phyloP scores from a whole-genome alignment of 2,797 vertebrate species.

The Myoxocephalus aenaeus region DNA sequence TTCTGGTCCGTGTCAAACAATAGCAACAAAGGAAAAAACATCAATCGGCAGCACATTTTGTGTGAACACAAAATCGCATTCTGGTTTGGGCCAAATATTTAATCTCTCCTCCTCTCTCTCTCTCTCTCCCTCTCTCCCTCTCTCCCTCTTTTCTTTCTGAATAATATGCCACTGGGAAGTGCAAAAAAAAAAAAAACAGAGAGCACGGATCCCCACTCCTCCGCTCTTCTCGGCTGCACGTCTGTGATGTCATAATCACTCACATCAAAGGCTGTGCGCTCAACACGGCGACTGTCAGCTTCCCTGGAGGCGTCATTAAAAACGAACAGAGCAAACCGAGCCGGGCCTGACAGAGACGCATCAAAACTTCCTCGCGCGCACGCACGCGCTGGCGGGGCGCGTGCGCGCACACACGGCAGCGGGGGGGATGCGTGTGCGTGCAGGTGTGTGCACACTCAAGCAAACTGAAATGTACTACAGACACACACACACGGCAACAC shows the following conservation, averaged over 20 bases:
- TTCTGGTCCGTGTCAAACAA: constrained; percentile 63
- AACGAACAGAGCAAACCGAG: constrained; percentile 83
- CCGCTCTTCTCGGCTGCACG: constrained; percentile 81
- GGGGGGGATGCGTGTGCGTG: neutral
- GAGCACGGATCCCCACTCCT: constrained; percentile 79
- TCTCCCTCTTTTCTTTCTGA: constrained; percentile 65
- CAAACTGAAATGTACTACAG: constrained; percentile 16
- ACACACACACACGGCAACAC: neutral
- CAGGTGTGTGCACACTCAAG: constrained; percentile 17
- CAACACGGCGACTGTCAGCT: constrained; percentile 86
- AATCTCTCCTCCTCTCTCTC: constrained; percentile 53
- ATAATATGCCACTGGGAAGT: constrained; percentile 76
- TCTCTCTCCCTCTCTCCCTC: constrained; percentile 49
- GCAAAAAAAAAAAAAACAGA: constrained; percentile 25
- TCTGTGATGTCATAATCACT: constrained; percentile 89
- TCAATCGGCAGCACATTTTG: constrained; percentile 66
- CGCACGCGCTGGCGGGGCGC: too few species aligned
- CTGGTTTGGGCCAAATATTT: constrained; percentile 80
- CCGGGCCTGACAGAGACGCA: constrained; percentile 82
- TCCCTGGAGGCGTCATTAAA: constrained; percentile 90
- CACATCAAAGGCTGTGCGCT: constrained; percentile 85
- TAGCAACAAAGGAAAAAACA: constrained; percentile 66
- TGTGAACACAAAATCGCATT: constrained; percentile 70
- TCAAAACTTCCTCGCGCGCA: constrained; percentile 75
- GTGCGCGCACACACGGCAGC: constrained; percentile 29